These are phyloP conservation scores for Drosophila mulleri DNA, from an alignment of 2,888 invertebrate species.

Conservation along the genomic window DNA sequence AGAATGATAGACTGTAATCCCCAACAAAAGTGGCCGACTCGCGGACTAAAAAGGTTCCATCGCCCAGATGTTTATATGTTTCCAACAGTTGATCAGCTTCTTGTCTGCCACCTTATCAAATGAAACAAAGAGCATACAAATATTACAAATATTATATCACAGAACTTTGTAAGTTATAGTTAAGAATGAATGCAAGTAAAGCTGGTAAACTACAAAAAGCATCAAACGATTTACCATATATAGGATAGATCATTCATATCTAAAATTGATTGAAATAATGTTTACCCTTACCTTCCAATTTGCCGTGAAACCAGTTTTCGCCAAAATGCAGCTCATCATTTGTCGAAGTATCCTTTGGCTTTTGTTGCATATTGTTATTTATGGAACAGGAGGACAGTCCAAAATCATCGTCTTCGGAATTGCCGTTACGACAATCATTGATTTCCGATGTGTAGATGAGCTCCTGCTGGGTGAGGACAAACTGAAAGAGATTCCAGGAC, in stretches of 20 bases:
- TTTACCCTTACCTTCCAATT: slow-evolving; percentile 87
- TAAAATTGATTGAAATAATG: too few relatives aligned
- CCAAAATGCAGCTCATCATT: slow-evolving; percentile 96
- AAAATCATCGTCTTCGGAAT: slow-evolving; percentile 87
- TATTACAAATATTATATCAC: not conserved
- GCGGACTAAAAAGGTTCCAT: slow-evolving; percentile 96
- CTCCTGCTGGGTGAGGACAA: slow-evolving; percentile 94
- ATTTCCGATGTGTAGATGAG: slow-evolving; percentile 90
- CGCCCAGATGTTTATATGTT: slow-evolving; percentile 92
- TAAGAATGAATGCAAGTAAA: not conserved
- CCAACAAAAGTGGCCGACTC: slow-evolving; percentile 98
- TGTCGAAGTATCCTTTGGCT: slow-evolving; percentile 88
- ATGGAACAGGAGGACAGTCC: slow-evolving; percentile 58
- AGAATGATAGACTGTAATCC: slow-evolving; percentile 97
- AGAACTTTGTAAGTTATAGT: not conserved
- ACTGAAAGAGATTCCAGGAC: slow-evolving; percentile 97
- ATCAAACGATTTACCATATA: not conserved
- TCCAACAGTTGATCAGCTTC: slow-evolving; percentile 90
- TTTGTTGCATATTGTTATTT: slow-evolving; percentile 84
- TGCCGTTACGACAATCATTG: slow-evolving; percentile 87
- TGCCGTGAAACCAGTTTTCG: slow-evolving; percentile 97
- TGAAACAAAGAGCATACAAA: not conserved
- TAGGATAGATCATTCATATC: too few relatives aligned
- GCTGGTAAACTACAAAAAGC: not conserved
- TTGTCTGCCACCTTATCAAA: slow-evolving; percentile 87